A percentile compares a stretch with the other conserved stretches of the same genome.
Conservation (phyloP, 2,888 invertebrate species). For the Caradrina kadenii region DNA sequence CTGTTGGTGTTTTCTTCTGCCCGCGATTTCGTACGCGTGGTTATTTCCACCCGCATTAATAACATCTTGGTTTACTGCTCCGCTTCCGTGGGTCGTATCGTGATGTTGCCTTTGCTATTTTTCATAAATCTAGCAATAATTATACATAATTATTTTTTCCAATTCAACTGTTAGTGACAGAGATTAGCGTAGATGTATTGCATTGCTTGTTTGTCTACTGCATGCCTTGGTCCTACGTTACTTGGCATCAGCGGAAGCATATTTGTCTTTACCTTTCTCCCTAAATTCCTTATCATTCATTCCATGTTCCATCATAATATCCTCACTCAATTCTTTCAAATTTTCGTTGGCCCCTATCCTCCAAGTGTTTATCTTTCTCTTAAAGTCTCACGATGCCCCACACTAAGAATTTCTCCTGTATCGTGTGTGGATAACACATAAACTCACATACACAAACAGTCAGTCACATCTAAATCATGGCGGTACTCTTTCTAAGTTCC, state of each 20-base stretch:
- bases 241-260: background rate
- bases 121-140: too few relatives aligned
- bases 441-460: too few relatives aligned
- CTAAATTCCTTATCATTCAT: background rate
- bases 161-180: too few relatives aligned
- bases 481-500: slow-evolving; percentile 14
- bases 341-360: background rate
- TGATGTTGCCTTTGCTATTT: too few relatives aligned
- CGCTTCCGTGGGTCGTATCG: too few relatives aligned
- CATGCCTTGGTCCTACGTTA: background rate
- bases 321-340: background rate
- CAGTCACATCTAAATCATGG: background rate
- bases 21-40: too few relatives aligned
- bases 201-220: background rate
- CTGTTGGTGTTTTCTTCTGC: background rate
- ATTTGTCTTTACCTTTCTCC: background rate
- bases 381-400: too few relatives aligned
- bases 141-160: too few relatives aligned
- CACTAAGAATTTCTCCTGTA: too few relatives aligned
- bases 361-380: background rate
- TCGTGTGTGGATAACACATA: too few relatives aligned
- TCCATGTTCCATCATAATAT: background rate
- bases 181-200: background rate
- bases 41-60: too few relatives aligned
- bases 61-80: too few relatives aligned